Percentiles rank a stretch among this genome's conserved stretches.
Evolutionary conservation across 2,113 vertebrate species (phyloP).

Genomic region (Thunnus maccoyii): DNA sequence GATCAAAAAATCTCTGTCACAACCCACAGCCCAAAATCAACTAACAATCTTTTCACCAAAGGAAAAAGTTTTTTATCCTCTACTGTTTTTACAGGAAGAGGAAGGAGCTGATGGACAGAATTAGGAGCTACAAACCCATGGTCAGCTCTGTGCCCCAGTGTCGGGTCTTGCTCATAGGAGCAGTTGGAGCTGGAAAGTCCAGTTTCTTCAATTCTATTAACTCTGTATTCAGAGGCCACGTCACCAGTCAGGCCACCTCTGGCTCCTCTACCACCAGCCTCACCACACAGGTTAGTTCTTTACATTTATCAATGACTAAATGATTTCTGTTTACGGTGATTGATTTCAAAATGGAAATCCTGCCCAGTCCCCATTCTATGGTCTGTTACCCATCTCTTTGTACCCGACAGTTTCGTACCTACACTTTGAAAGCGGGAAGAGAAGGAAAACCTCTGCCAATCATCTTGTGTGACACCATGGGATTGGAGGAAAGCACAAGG

Average conservation of each 20-base stretch:
- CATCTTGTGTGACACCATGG: slow-evolving; percentile 81
- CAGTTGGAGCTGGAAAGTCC: slow-evolving; percentile 72
- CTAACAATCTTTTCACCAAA: too few relatives aligned
- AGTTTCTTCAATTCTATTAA: slow-evolving; percentile 75
- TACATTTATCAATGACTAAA: too few relatives aligned
- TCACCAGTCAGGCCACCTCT: slow-evolving; percentile 68
- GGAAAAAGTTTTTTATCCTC: not conserved
- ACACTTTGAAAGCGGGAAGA: slow-evolving; percentile 52
- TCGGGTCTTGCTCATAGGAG: slow-evolving; percentile 58
- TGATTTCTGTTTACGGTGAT: not conserved
- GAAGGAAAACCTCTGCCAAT: slow-evolving; percentile 64
- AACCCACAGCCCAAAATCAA: too few relatives aligned
- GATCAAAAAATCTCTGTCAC: too few relatives aligned
- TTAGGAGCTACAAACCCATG: slow-evolving; percentile 38
- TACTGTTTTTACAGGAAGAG: slow-evolving; percentile 40
- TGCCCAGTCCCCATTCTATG: too few relatives aligned
- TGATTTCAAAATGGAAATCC: not conserved
- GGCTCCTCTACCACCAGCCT: slow-evolving; percentile 62
- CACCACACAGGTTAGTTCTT: slow-evolving; percentile 61
- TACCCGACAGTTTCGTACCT: slow-evolving; percentile 59
- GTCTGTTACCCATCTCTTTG: not conserved
- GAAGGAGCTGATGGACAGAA: slow-evolving; percentile 36
- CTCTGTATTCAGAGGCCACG: slow-evolving; percentile 69
- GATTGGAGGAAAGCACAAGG: slow-evolving; percentile 75
- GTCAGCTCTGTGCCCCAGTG: slow-evolving; percentile 29